Conservation (phyloP, 2,113 vertebrate genomes). For the Notarius quadriscutis region DNA sequence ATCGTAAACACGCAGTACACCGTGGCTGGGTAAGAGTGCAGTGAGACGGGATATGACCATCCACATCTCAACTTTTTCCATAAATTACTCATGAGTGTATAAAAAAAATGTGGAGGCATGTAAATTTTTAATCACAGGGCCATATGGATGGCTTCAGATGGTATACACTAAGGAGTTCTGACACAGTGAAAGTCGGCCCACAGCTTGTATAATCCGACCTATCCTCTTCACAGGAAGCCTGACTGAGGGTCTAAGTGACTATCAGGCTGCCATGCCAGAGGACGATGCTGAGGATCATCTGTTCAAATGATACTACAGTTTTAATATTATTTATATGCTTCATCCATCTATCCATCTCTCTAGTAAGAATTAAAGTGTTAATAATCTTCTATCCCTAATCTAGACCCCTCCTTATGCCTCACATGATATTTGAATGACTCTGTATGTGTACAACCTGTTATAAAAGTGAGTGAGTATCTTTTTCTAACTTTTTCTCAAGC, state of each 20-base stretch:
- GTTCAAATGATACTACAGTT: too few relatives aligned
- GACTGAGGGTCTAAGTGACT: slow-evolving; percentile 20
- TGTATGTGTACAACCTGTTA: neutral
- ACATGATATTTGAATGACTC: neutral
- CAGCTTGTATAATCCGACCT: slow-evolving; percentile 40
- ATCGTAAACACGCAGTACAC: slow-evolving; percentile 13
- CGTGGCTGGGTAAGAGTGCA: slow-evolving; percentile 33
- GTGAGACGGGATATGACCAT: slow-evolving; percentile 15
- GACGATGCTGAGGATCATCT: slow-evolving; percentile 5
- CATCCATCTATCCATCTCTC: neutral
- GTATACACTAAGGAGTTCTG: slow-evolving; percentile 33
- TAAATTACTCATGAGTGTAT: slow-evolving; percentile 55
- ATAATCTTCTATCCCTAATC: neutral
- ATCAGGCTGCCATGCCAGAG: slow-evolving; percentile 20
- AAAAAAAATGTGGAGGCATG: slow-evolving; percentile 47
- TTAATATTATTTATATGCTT: neutral
- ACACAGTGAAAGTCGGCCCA: slow-evolving; percentile 42
- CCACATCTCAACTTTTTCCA: slow-evolving; percentile 46
- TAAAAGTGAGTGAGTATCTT: neutral
- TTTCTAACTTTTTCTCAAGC: neutral
- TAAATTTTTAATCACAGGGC: slow-evolving; percentile 57
- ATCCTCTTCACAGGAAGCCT: slow-evolving; percentile 33
- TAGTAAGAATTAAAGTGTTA: neutral
- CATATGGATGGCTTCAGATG: slow-evolving; percentile 51
- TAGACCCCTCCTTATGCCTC: neutral